phyloP scores from a whole-genome alignment of 1,140 invertebrate species.

The Cylas formicarius region DNA sequence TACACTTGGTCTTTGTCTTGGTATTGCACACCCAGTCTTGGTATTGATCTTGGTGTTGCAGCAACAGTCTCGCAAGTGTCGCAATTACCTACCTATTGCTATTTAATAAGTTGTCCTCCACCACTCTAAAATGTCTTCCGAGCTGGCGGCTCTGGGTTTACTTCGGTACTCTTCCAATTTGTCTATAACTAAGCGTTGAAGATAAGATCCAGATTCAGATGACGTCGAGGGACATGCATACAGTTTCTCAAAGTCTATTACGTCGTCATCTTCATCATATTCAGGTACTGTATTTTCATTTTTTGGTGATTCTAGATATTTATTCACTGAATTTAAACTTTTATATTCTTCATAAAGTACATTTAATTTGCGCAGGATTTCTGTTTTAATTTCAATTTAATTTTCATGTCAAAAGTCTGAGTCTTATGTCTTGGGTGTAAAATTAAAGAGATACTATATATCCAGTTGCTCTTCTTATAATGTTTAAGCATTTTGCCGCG shows the following conservation, averaged over 20 bases:
- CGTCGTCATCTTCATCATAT: conserved; percentile 32
- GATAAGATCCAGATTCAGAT: conserved; percentile 28
- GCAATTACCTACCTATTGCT: no score
- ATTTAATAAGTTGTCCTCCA: no score
- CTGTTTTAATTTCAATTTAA: conserved; percentile 17
- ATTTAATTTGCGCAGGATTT: no score
- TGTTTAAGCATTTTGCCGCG: conserved; percentile 38
- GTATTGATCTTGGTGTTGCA: no score
- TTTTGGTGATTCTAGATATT: no score
- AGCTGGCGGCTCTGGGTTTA: conserved; percentile 30
- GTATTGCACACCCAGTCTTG: no score
- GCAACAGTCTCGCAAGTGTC: no score
- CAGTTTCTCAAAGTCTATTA: conserved; percentile 34
- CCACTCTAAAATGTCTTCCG: no score
- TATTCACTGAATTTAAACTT: no score
- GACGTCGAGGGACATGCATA: conserved; percentile 34
- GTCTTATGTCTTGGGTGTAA: conserved; percentile 39
- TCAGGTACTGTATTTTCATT: conserved; percentile 4
- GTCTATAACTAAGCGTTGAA: no score
- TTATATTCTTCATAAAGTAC: no score
- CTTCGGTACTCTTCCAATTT: conserved; percentile 30
- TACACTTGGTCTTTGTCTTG: no score
- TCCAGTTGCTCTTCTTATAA: conserved; percentile 39
- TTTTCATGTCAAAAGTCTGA: conserved; percentile 39
- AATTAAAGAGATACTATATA: conserved; percentile 38